phyloP scores from a whole-genome alignment of 2,888 invertebrate species.

The Aleiodes alternator region DNA sequence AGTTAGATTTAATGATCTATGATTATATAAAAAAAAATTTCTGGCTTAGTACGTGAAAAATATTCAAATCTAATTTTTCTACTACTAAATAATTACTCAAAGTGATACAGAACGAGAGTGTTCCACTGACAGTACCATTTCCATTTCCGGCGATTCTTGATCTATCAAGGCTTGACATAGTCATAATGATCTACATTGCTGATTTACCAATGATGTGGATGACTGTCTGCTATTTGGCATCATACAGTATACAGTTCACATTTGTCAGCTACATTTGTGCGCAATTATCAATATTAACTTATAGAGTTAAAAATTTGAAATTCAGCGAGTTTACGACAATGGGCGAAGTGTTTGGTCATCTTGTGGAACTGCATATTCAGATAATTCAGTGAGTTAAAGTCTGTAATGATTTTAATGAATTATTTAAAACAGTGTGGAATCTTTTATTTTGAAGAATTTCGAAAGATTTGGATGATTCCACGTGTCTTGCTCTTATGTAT shows the following conservation, averaged over 20 bases:
- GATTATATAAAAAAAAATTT: not conserved
- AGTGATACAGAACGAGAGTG: constrained; percentile 15
- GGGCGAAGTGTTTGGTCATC: not conserved
- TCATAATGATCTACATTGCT: constrained; percentile 9
- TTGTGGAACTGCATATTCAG: constrained; percentile 25
- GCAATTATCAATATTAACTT: constrained; percentile 47
- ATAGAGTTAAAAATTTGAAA: constrained; percentile 43
- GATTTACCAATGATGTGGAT: constrained; percentile 14
- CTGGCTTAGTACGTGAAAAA: not conserved
- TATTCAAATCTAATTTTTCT: not conserved
- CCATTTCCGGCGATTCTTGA: constrained; percentile 11
- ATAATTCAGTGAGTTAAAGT: not conserved
- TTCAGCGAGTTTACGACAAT: not conserved
- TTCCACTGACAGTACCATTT: constrained; percentile 1
- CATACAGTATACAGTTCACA: constrained; percentile 24
- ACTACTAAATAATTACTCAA: not conserved
- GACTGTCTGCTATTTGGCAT: not conserved
- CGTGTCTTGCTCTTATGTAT: constrained; percentile 1
- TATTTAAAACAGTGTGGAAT: not conserved
- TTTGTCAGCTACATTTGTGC: constrained; percentile 49
- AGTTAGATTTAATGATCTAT: too few relatives aligned
- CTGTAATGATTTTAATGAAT: not conserved
- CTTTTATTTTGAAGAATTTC: not conserved
- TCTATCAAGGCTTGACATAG: constrained; percentile 9
- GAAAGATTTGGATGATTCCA: constrained; percentile 7